Evolutionary conservation across 2,113 vertebrate species (phyloP).

Genomic region (Talpa occidentalis): DNA sequence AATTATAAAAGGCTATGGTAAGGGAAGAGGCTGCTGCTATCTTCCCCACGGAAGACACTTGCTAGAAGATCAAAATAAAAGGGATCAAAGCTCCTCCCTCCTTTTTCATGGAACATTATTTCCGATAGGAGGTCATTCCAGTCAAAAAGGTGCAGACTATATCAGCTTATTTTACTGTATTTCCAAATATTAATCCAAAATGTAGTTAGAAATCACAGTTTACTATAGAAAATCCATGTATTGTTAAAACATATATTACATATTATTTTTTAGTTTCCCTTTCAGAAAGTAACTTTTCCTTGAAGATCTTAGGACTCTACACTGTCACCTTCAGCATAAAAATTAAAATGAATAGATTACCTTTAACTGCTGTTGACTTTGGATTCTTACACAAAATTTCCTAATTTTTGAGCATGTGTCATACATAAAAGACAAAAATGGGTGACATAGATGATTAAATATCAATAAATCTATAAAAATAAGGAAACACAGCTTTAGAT

Average conservation of each 20-base stretch:
- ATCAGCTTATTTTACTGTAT: background rate
- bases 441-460: background rate
- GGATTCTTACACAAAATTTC: background rate
- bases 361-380: background rate
- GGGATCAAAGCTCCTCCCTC: background rate
- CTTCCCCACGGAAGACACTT: background rate
- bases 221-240: background rate
- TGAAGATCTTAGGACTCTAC: background rate
- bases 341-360: background rate
- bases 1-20: background rate
- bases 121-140: background rate
- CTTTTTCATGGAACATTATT: background rate
- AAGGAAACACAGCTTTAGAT: background rate
- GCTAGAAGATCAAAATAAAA: conserved; percentile 10
- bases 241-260: background rate
- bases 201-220: background rate
- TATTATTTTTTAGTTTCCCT: background rate
- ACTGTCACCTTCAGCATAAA: background rate
- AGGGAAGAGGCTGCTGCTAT: background rate
- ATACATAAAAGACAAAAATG: background rate
- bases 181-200: background rate
- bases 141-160: background rate
- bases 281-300: background rate
- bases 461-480: background rate
- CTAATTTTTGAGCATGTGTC: background rate